Percentiles rank a stretch among this genome's conserved stretches.
Conservation (phyloP, 2,113 vertebrate genomes). For the Microcebus tavaratra region DNA sequence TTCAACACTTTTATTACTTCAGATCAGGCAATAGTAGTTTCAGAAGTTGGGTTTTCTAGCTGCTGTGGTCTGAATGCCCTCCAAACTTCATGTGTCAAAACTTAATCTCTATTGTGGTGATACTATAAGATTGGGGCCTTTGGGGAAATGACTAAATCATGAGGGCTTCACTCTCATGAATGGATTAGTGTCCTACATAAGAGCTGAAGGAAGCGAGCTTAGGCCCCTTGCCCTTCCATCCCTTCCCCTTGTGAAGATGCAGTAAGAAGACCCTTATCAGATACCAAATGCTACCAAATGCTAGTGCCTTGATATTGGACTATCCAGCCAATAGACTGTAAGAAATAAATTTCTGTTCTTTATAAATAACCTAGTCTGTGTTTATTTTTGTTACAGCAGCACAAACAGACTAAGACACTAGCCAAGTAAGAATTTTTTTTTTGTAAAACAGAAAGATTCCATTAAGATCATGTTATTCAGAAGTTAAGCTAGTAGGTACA, state of each 20-base stretch:
- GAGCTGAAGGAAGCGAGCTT: too few relatives aligned
- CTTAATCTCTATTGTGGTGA: neutral
- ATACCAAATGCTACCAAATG: neutral
- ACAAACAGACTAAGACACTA: neutral
- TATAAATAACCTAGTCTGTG: neutral
- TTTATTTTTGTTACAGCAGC: neutral
- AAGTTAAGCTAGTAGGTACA: neutral
- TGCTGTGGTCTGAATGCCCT: neutral
- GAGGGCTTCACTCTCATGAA: neutral
- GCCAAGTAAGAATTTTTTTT: constrained; percentile 68
- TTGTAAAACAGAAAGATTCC: neutral
- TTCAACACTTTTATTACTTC: constrained; percentile 69
- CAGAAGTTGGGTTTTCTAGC: constrained; percentile 47
- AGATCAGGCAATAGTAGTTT: constrained; percentile 58
- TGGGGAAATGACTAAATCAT: neutral
- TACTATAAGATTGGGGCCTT: neutral
- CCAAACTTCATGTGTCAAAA: neutral
- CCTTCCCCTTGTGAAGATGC: neutral
- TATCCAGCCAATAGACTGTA: neutral
- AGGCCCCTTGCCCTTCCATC: neutral
- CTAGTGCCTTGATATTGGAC: neutral
- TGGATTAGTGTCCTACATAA: neutral
- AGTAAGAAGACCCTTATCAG: neutral
- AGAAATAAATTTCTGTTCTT: too few relatives aligned
- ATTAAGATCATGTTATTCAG: neutral